These are phyloP conservation scores for Pocillopora verrucosa DNA, from an alignment of 64 coral and sea anemone species.

Conservation along the genomic window DNA sequence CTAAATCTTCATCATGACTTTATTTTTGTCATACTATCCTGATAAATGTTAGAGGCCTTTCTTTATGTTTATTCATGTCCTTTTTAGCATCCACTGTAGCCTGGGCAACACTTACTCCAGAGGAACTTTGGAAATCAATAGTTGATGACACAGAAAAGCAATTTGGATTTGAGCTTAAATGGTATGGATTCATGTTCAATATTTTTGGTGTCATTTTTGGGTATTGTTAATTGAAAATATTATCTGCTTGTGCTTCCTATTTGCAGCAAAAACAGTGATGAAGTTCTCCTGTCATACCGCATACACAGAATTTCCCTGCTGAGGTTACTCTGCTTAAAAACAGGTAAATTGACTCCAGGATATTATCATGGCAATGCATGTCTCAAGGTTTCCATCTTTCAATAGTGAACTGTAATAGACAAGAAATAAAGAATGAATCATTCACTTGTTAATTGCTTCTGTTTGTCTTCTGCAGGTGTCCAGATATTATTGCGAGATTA, in stretches of 20 bases:
- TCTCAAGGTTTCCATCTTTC: not conserved
- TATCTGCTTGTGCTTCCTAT: not conserved
- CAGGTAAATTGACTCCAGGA: slow-evolving; percentile 29
- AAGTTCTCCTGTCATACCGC: slow-evolving; percentile 56
- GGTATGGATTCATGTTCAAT: slow-evolving; percentile 35
- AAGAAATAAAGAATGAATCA: not conserved
- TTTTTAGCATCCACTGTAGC: slow-evolving; percentile 47
- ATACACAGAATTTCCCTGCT: slow-evolving; percentile 89
- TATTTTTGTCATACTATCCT: no score
- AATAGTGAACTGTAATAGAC: no score
- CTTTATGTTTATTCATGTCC: not conserved
- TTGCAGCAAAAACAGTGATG: slow-evolving; percentile 77
- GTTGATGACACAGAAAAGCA: slow-evolving; percentile 69
- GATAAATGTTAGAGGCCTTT: no score
- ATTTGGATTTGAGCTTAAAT: slow-evolving; percentile 87
- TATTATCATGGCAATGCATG: not conserved
- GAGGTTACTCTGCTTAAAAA: slow-evolving; percentile 88
- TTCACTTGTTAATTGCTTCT: not conserved
- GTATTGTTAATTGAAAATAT: not conserved
- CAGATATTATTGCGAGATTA: slow-evolving; percentile 92
- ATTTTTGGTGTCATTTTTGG: not conserved
- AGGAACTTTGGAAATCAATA: slow-evolving; percentile 86
- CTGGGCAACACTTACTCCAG: slow-evolving; percentile 92
- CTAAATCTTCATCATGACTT: no score
- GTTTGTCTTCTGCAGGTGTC: slow-evolving; percentile 58